phyloP scores from a whole-genome alignment of 2,113 vertebrate species.

The Pelodiscus sinensis region DNA sequence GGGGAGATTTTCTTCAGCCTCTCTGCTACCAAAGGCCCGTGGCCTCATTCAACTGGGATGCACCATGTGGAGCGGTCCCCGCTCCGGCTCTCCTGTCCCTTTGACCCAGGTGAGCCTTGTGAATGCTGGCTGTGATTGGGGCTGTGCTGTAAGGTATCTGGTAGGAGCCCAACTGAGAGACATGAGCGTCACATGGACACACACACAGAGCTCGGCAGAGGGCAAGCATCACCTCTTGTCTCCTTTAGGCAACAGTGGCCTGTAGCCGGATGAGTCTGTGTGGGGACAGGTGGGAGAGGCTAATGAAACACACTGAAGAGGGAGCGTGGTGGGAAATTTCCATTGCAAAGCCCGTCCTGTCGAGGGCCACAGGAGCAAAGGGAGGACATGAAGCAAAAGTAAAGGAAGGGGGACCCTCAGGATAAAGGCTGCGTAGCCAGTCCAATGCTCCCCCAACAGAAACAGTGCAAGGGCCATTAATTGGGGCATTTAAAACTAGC shows the following conservation, averaged over 20 bases:
- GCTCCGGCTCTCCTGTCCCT: background rate
- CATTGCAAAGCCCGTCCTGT: fast-evolving
- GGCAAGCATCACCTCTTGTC: fast-evolving
- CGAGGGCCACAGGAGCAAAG: background rate
- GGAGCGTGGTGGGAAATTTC: background rate
- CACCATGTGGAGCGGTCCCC: too few species aligned
- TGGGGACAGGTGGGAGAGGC: background rate
- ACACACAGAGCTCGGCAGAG: fast-evolving
- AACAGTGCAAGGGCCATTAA: background rate
- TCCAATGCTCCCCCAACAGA: background rate
- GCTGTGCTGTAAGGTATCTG: background rate
- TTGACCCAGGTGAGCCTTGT: fast-evolving
- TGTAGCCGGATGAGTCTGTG: fast-evolving
- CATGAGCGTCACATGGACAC: fast-evolving
- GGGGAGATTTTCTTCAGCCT: background rate
- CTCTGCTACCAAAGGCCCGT: background rate
- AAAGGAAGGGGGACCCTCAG: background rate
- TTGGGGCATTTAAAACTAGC: background rate
- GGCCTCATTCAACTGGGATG: background rate
- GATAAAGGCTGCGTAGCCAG: background rate
- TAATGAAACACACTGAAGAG: background rate
- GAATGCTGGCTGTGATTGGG: background rate
- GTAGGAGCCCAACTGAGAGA: background rate
- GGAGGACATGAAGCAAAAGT: background rate
- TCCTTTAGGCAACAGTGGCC: background rate